Percentiles rank a stretch among this genome's conserved stretches.
These are phyloP conservation scores for Centropus unirufus DNA, from an alignment of 2,113 vertebrate genomes.

Conservation along the genomic window DNA sequence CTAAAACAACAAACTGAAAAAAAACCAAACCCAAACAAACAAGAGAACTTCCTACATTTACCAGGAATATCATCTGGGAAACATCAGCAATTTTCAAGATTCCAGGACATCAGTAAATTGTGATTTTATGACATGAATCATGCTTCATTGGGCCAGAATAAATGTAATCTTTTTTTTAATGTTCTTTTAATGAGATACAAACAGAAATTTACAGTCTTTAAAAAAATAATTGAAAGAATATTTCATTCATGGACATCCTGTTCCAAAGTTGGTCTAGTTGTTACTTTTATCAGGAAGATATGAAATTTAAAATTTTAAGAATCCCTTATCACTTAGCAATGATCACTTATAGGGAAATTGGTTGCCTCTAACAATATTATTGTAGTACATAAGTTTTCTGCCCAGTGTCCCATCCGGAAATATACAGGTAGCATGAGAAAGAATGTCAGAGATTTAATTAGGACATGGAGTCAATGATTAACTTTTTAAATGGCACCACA, in stretches of 20 bases:
- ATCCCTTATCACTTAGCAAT: background rate
- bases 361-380: background rate
- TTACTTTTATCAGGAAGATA: background rate
- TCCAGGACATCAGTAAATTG: background rate
- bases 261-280: background rate
- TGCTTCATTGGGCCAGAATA: background rate
- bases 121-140: background rate
- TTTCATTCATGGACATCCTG: background rate
- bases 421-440: background rate
- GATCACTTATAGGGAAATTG: background rate
- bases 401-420: background rate
- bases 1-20: background rate
- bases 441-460: background rate
- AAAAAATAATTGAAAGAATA: background rate
- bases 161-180: background rate
- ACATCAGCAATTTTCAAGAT: background rate
- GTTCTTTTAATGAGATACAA: background rate
- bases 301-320: background rate
- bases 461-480: background rate
- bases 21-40: background rate
- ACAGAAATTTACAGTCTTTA: background rate
- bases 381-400: background rate
- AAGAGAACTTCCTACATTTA: background rate
- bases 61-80: background rate
- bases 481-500: background rate